Evolutionary conservation across 2,888 invertebrate species (phyloP).

Genomic region (Hybos culiciformis): DNA sequence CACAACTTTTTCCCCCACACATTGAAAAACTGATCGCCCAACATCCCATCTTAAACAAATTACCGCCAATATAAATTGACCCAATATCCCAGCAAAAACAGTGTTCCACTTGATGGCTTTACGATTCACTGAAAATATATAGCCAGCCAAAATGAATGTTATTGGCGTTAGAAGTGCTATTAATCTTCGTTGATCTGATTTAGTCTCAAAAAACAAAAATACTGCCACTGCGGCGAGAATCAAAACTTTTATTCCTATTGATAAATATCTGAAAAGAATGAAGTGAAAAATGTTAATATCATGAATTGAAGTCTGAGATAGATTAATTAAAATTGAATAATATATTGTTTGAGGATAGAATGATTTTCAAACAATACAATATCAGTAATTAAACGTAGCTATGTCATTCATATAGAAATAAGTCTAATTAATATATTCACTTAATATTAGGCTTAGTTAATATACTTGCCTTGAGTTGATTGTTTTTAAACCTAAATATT

Average conservation of each 20-base stretch:
- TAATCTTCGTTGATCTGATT: conserved; percentile 43
- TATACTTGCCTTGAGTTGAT: too few relatives aligned
- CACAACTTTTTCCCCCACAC: conserved; percentile 49
- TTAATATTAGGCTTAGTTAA: too few relatives aligned
- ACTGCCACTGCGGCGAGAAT: conserved; percentile 39
- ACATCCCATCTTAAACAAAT: conserved; percentile 72
- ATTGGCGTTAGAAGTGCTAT: conserved; percentile 54
- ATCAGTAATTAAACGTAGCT: too few relatives aligned
- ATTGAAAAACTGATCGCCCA: conserved; percentile 52
- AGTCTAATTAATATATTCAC: too few relatives aligned
- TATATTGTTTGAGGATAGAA: too few relatives aligned
- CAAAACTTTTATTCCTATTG: conserved; percentile 32
- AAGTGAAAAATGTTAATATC: too few relatives aligned
- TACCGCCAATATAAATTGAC: conserved; percentile 76
- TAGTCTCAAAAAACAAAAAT: conserved; percentile 53
- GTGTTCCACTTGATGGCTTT: conserved; percentile 60
- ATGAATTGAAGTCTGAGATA: too few relatives aligned
- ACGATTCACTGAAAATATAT: conserved; percentile 47
- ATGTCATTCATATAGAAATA: too few relatives aligned
- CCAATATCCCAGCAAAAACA: conserved; percentile 60
- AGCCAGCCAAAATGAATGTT: conserved; percentile 48
- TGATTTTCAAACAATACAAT: too few relatives aligned
- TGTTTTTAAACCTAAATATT: too few relatives aligned
- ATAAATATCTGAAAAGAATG: too few relatives aligned
- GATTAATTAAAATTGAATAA: too few relatives aligned